Base-by-base conservation (phyloP, 2,113 vertebrate genomes). In the Oryctolagus cuniculus region DNA sequence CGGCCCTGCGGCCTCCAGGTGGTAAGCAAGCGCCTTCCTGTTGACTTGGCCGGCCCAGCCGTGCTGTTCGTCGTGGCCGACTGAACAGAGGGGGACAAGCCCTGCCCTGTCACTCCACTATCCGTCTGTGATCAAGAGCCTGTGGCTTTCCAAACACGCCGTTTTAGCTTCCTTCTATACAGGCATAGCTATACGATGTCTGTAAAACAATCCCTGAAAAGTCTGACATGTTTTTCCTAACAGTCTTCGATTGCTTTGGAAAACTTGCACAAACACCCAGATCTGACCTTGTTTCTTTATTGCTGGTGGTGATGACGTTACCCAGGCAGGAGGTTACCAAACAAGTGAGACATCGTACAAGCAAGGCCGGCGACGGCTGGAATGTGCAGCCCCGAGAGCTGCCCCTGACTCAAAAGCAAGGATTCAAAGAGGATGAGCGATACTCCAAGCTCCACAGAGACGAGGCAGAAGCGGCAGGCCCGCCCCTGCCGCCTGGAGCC, bases 261-360 rank as follows among this genome's bases (percentile, higher is more conserved):
- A 94, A 80, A 29, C 66, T 55, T 66, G 53, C 69, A 82, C 81
- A 75, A 64, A 88, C 74, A 15, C 16, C 79, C 34, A 93, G 80
- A 70, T 83, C 61, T 21, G 27, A 93, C 22, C 85, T 77, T 16
- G 27, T 64, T 19, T 83, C 72, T 67, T 84, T 24, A 29, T 88
- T 90, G 89, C 17, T 53, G 29, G 64, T 24, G 58, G 36, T 27
- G 29, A 44, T 81, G 34, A 44, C 75, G 36, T 31, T 36, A 80
- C 78, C 17, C 17, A n/a, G 82, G 27, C 6, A 25, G 10, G n/a
- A 27, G 17, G 31, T 31, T 67, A 58, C 73, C 10, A 49, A 72
- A 80, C 55, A 66, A 34, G 58, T n/a, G 10, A 66, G 88, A 66
- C n/a, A 67, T 29, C 27, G 1, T 17, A 7, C 2, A 34, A 44